Evolutionary conservation across 1,140 invertebrate genomes (phyloP).

Genomic region (Caenorhabditis brenneri): DNA sequence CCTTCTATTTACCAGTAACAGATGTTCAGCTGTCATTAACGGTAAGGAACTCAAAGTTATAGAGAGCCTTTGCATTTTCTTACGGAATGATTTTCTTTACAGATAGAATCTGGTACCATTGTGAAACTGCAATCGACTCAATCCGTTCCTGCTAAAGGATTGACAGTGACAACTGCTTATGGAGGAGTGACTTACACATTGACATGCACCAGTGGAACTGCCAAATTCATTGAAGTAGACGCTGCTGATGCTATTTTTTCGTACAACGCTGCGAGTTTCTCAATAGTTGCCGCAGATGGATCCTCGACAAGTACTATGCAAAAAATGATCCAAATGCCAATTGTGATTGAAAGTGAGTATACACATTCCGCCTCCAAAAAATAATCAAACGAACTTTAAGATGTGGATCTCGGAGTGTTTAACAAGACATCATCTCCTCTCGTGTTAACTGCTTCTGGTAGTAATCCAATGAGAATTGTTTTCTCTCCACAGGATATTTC

Average conservation of each 20-base stretch:
- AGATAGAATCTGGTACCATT: slow-evolving; percentile 7
- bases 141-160: background rate
- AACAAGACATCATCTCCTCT: background rate
- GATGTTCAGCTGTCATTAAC: background rate
- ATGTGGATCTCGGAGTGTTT: background rate
- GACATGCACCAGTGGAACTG: slow-evolving; percentile 3
- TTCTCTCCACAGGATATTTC: slow-evolving; percentile 1
- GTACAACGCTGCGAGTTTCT: background rate
- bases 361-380: background rate
- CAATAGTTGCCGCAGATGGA: slow-evolving; percentile 3
- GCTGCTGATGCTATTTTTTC: slow-evolving; percentile 6
- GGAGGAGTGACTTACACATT: slow-evolving; percentile 26
- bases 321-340: slow-evolving; percentile 26
- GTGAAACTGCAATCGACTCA: slow-evolving; percentile 8
- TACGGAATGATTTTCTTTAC: too few relatives aligned
- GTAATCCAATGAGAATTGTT: background rate
- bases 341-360: slow-evolving; percentile 1
- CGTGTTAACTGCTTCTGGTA: background rate
- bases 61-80: background rate
- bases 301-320: background rate
- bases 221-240: background rate
- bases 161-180: background rate
- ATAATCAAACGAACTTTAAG: background rate
- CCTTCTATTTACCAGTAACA: background rate
- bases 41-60: background rate